A percentile compares a stretch with the other conserved stretches of the same genome.
phyloP scores from a whole-genome alignment of 2,797 vertebrate species.

The Dryobates pubescens region DNA sequence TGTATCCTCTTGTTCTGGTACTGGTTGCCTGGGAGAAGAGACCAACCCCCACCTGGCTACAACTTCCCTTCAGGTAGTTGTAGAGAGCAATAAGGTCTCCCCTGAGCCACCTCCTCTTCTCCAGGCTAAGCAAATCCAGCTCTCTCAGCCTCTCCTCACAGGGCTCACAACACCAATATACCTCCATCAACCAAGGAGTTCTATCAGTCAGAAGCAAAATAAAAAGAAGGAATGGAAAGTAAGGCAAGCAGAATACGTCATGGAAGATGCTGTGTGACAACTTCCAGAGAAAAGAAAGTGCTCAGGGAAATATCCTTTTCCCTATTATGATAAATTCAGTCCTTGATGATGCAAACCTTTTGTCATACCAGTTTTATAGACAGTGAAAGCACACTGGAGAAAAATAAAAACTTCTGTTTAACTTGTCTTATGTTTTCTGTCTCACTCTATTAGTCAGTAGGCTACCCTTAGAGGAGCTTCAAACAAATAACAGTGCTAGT shows the following conservation, averaged over 20 bases:
- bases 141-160: too few species aligned
- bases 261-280: background rate
- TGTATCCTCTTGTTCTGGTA: too few species aligned
- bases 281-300: background rate
- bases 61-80: too few species aligned
- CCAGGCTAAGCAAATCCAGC: too few species aligned
- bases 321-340: background rate
- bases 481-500: background rate
- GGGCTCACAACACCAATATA: background rate
- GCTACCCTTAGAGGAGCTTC: background rate
- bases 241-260: background rate
- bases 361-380: fast-evolving
- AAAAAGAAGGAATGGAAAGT: background rate
- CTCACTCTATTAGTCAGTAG: background rate
- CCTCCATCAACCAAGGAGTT: background rate
- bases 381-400: background rate
- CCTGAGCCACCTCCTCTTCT: too few species aligned
- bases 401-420: background rate
- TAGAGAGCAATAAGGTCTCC: too few species aligned
- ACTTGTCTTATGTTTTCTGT: background rate
- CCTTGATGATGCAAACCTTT: background rate
- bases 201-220: background rate
- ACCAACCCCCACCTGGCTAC: too few species aligned
- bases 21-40: too few species aligned
- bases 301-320: background rate